Evolutionary conservation across 2,888 invertebrate genomes (phyloP).

Genomic region (Lamellibrachia columna): DNA sequence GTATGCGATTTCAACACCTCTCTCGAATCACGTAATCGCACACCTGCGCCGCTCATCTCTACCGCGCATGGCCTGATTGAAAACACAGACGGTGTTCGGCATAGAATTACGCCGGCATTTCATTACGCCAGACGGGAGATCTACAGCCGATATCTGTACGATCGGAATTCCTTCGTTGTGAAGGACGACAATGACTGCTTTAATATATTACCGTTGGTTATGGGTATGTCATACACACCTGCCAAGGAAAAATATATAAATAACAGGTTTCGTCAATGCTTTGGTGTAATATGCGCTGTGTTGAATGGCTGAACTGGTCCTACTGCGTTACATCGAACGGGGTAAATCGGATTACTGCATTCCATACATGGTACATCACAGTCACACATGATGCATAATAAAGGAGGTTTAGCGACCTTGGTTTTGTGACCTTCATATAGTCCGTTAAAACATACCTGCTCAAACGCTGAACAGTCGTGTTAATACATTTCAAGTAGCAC

Average conservation of each 20-base stretch:
- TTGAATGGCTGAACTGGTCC: background rate
- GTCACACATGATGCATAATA: background rate
- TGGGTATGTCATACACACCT: constrained; percentile 8
- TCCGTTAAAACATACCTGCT: too few species aligned
- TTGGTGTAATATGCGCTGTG: background rate
- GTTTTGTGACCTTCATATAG: too few species aligned
- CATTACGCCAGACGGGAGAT: background rate
- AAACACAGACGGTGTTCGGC: background rate
- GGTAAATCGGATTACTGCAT: background rate
- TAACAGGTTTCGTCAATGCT: background rate
- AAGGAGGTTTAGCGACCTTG: too few species aligned
- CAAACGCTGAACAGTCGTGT: background rate
- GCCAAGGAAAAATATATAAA: background rate
- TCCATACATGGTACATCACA: background rate
- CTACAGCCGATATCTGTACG: background rate
- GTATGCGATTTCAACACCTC: background rate
- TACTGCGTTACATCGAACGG: background rate
- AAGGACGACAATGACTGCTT: background rate
- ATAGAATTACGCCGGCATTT: background rate
- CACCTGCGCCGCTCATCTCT: background rate
- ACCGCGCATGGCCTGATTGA: background rate
- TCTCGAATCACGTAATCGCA: background rate
- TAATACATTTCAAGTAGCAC: background rate
- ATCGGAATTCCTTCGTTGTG: background rate
- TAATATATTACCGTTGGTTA: background rate